These are phyloP conservation scores for Drosophila auraria DNA, from an alignment of 1,140 invertebrate genomes.

Conservation along the genomic window DNA sequence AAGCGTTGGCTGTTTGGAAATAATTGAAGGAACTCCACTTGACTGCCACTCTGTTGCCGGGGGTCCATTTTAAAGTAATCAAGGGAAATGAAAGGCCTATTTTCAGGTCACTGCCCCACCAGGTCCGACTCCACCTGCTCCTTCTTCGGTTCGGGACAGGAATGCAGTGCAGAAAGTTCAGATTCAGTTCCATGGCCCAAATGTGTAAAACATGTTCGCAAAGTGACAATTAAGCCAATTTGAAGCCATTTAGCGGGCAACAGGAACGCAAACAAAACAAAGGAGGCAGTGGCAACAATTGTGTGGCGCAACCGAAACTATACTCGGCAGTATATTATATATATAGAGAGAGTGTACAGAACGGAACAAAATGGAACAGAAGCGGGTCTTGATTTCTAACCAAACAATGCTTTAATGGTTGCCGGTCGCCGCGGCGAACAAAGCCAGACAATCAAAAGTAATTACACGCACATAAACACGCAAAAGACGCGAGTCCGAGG, in stretches of 20 bases:
- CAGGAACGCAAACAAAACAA: constrained; percentile 42
- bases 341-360: neutral
- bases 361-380: constrained; percentile 19
- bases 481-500: constrained; percentile 54
- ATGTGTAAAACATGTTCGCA: constrained; percentile 71
- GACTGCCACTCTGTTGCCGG: constrained; percentile 19
- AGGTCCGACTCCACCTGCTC: neutral
- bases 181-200: constrained; percentile 30
- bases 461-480: constrained; percentile 83
- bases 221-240: constrained; percentile 83
- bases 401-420: constrained; percentile 65
- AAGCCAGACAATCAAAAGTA: constrained; percentile 80
- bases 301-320: constrained; percentile 20
- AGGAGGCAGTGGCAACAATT: constrained; percentile 1
- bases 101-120: constrained; percentile 62
- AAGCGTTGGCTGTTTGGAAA: constrained; percentile 56
- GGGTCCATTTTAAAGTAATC: constrained; percentile 77
- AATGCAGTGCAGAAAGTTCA: constrained; percentile 42
- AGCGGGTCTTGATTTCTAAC: constrained; percentile 50
- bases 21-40: constrained; percentile 69
- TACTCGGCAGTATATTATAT: constrained; percentile 9
- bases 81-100: constrained; percentile 44
- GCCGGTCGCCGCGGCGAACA: constrained; percentile 34
- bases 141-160: neutral
- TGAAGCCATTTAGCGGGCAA: constrained; percentile 71